These are phyloP conservation scores for Plectrocnemia conspersa DNA, from an alignment of 1,140 invertebrate species.

Conservation along the genomic window DNA sequence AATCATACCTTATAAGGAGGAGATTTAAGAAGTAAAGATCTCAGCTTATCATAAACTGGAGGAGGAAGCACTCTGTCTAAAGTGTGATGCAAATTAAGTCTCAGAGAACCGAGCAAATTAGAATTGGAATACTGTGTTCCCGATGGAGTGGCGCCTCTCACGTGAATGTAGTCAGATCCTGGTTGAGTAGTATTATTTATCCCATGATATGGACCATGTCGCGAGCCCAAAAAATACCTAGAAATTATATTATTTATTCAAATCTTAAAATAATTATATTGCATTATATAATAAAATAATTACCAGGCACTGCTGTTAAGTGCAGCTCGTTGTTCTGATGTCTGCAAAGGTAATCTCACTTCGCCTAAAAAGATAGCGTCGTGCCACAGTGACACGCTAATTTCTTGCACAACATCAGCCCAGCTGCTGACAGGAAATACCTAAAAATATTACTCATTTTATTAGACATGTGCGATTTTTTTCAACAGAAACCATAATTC, in stretches of 20 bases:
- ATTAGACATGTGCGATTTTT: too few species aligned
- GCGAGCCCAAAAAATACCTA: constrained; percentile 82
- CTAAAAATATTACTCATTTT: constrained; percentile 17
- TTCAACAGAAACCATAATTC: neutral
- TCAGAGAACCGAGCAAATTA: constrained; percentile 68
- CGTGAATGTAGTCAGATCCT: constrained; percentile 8
- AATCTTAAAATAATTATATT: too few species aligned
- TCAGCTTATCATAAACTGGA: constrained; percentile 70
- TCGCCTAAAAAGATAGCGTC: constrained; percentile 83
- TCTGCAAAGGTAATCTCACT: constrained; percentile 70
- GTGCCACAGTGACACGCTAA: constrained; percentile 79
- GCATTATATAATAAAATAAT: constrained; percentile 12
- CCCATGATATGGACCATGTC: constrained; percentile 53
- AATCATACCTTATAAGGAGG: constrained; percentile 58
- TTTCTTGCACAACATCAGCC: constrained; percentile 60
- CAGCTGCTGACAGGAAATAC: constrained; percentile 41
- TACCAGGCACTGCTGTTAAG: constrained; percentile 29
- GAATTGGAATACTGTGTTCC: constrained; percentile 59
- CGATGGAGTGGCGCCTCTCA: constrained; percentile 61
- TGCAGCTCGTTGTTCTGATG: constrained; percentile 56
- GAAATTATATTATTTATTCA: constrained; percentile 13
- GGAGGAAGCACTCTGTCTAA: constrained; percentile 83
- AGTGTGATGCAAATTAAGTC: constrained; percentile 81
- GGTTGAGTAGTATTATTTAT: neutral
- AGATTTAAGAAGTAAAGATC: constrained; percentile 71